Evolutionary conservation across 2,888 invertebrate genomes (phyloP), one percentile per base, ranked within the genome.

Genomic region (Pseudococcus viburni): DNA sequence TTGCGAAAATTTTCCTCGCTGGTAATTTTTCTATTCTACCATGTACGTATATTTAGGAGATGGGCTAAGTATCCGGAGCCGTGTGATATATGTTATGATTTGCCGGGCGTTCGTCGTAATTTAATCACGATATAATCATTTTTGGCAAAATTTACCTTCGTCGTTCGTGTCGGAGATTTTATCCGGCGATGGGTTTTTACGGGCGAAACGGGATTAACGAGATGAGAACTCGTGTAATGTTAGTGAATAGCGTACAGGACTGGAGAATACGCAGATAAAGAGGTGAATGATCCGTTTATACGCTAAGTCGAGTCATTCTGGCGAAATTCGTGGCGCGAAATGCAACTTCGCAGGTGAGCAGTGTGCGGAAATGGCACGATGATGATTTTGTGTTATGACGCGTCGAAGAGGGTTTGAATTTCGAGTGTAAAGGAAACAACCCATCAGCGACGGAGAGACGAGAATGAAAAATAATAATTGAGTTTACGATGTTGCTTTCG

Each of bases 111-210:
- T 64, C 5, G 68, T 42, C 26, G 39, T 80, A 80, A 80, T 80
- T 80, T 80, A 80, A 80, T 80, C 77, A 80, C 77, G 77, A 80
- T 80, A 42, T 80, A 80, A 42, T 80, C 77, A 80, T 80, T 80
- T 80, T 42, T 80, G 42, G 77, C 39, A 42, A 80, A 80, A 42
- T 80, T 80, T 80, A 59, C n/a, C 39, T 9, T 42, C 42, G 39
- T 80, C 55, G 6, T 80, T 42, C 77, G 42, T 42, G 77, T 80
- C 68, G 26, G 26, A 68, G 68, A 68, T 68, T 22, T 22, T 68
- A 68, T 68, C 68, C 26, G 26, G 9, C 68, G 51, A 51, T 17
- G 55, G 55, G n/a, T 17, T 17, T n/a, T 59, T 59, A 59, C 8
- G n/a, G 17, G 55, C 55, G 55, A 59, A n/a, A 17, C 55, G n/a